A percentile compares a stretch with the other conserved stretches of the same genome.
These are phyloP conservation scores for Pandemis cinnamomeana DNA, from an alignment of 2,888 invertebrate genomes.

Conservation along the genomic window DNA sequence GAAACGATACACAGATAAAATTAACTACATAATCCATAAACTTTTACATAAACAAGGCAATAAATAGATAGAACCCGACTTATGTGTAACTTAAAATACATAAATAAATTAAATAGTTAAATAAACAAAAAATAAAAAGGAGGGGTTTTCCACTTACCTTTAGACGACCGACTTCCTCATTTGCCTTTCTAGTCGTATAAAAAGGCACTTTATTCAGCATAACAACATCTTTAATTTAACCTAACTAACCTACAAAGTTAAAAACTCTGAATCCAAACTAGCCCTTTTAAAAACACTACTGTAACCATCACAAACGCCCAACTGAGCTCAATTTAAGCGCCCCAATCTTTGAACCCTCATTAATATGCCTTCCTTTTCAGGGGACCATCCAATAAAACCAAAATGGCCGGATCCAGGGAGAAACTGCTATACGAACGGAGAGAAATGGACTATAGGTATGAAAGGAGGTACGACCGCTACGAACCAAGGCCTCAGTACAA, in stretches of 20 bases:
- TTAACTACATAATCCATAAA: no score
- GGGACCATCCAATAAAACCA: slow-evolving; percentile 59
- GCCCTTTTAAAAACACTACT: not conserved
- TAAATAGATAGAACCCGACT: no score
- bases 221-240: no score
- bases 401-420: slow-evolving; percentile 79
- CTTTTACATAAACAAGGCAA: no score
- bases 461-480: slow-evolving; percentile 29
- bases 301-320: slow-evolving; percentile 6
- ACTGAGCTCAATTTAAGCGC: slow-evolving; percentile 17
- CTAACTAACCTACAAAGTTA: not conserved
- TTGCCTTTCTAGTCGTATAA: no score
- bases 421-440: slow-evolving; percentile 67
- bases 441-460: slow-evolving; percentile 32
- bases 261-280: not conserved
- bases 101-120: no score
- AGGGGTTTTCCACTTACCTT: no score
- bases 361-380: slow-evolving; percentile 66
- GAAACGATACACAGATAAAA: no score
- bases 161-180: no score
- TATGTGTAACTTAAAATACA: no score
- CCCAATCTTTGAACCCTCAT: slow-evolving; percentile 42
- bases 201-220: no score
- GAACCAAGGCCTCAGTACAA: slow-evolving; percentile 25
- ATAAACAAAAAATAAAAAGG: no score